Base-by-base conservation (phyloP, 2,797 vertebrate species). In the Pseudopleuronectes americanus region DNA sequence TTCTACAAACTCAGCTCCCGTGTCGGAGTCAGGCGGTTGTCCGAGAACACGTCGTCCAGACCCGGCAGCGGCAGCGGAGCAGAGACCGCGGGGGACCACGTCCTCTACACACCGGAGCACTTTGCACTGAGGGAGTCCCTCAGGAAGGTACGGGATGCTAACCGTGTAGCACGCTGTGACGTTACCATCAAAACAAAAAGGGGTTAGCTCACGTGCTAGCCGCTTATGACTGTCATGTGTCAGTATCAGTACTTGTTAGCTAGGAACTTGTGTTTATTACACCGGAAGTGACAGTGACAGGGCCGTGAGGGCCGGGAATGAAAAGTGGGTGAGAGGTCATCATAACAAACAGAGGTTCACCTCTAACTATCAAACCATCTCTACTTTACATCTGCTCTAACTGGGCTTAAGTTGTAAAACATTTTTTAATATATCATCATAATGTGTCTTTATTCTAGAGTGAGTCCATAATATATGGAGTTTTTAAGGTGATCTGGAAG, bases 121-220 rank as follows among this genome's bases (percentile, higher is more conserved):
- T 80, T 78, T 71, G 90, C 93, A 5, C 33, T 95, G 53, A 91
- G 94, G 80, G 86, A 86, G 23, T 89, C 92, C 19, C 91, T 95
- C 63, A 85, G 84, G 74, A 96, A 96, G 94, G 94, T 95, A 96
- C 4, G 53, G 56, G 1, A 24, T 24, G 57, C 36, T 43, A 8
- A 41, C 8, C 58, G 3, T 45, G 73, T 21, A 64, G 56, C 28
- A 4, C 1, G 22, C 57, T 31, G 38, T 22, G 16, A 22, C 14
- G 8, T 47, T 23, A 43, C 3, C 22, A 28, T 8, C 13, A 26
- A 63, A 53, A 58, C 8, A 49, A 60, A 1, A 2, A 6, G 19
- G 0, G 0, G 3, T 14, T 48, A 28, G 43, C 43, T 6, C 36
- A 8, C 6, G 4, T 45, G 43, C 5, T 45, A 45, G 17, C 10